Evolutionary conservation across 1,140 invertebrate genomes (phyloP).

Genomic region (Meloidogyne chitwoodi): DNA sequence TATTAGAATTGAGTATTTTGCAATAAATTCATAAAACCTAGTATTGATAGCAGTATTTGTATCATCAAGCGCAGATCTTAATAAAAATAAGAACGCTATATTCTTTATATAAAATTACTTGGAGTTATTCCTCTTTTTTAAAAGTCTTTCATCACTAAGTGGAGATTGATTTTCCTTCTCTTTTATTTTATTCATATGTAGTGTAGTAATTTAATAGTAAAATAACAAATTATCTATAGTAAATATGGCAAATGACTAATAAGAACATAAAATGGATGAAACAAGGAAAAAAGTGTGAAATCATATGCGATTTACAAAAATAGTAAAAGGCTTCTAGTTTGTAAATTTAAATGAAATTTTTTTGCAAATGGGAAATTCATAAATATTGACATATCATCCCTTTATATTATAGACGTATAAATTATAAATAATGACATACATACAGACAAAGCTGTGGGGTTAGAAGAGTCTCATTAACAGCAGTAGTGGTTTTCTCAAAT

Average conservation of each 20-base stretch:
- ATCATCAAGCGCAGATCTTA: constrained; percentile 12
- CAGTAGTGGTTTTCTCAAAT: too few relatives aligned
- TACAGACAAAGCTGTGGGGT: too few relatives aligned
- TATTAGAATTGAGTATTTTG: not conserved
- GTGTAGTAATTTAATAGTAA: not conserved
- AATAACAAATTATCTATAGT: not conserved
- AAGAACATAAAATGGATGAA: too few relatives aligned
- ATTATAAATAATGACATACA: too few relatives aligned
- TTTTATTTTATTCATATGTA: not conserved
- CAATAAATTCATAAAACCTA: not conserved
- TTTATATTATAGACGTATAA: too few relatives aligned
- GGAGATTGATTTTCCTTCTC: not conserved
- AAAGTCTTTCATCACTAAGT: not conserved
- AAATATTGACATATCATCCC: not conserved
- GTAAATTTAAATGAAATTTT: not conserved
- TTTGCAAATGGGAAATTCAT: not conserved
- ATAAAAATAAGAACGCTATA: not conserved
- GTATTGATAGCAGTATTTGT: constrained; percentile 1
- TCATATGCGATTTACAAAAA: too few relatives aligned
- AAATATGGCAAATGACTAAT: too few relatives aligned
- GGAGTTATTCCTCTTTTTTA: constrained; percentile 19
- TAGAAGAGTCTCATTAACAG: too few relatives aligned
- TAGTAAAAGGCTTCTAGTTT: not conserved
- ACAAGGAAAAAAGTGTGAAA: too few relatives aligned
- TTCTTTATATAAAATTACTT: not conserved